These are phyloP conservation scores for Lepilemur ruficaudatus DNA, from an alignment of 2,797 vertebrate genomes.

Conservation along the genomic window DNA sequence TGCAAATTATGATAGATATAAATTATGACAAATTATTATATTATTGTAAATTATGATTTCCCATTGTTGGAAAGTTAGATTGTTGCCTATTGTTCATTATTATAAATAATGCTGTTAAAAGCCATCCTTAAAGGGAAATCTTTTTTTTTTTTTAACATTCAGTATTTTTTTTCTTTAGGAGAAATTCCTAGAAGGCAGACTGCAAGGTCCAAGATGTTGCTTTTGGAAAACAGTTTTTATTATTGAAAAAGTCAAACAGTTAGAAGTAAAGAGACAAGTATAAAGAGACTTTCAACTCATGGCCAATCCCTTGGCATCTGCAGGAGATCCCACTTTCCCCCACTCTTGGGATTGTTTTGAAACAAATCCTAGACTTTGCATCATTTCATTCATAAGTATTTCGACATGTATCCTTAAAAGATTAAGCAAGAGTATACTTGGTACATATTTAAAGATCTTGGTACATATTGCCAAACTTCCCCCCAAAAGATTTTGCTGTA, in stretches of 20 bases:
- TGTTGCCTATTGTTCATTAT: neutral
- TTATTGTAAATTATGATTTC: neutral
- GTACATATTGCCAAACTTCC: neutral
- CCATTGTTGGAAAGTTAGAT: neutral
- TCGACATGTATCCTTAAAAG: neutral
- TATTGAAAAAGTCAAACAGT: neutral
- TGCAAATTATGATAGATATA: neutral
- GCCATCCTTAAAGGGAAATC: neutral
- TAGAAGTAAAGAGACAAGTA: neutral
- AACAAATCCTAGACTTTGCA: neutral
- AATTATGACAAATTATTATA: too few relatives aligned
- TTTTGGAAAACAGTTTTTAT: neutral
- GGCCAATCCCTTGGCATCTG: accelerated
- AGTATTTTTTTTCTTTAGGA: neutral
- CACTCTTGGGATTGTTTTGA: neutral
- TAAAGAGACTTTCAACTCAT: neutral
- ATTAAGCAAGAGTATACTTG: neutral
- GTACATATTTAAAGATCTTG: neutral
- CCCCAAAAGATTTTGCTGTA: neutral
- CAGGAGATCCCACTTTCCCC: neutral
- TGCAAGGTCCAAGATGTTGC: neutral
- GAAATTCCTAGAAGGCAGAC: neutral
- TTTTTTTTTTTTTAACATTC: neutral
- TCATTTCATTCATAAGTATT: neutral
- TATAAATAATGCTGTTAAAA: neutral